Base-by-base conservation (phyloP, 2,888 invertebrate species). In the Globia sparganii region DNA sequence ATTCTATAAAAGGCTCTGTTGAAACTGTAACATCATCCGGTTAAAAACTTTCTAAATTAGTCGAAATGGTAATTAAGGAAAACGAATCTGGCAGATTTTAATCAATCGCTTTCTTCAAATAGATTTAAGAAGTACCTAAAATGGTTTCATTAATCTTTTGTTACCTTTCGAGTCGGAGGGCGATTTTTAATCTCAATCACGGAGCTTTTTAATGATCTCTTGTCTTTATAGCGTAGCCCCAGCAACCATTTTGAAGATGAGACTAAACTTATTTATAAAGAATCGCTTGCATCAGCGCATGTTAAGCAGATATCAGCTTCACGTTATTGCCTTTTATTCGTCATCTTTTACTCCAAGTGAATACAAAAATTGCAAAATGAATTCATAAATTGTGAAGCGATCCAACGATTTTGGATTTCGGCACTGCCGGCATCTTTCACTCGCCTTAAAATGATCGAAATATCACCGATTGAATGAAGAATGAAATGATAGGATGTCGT, bases 101-200 rank as follows among this genome's bases (percentile, higher is more conserved):
- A 80, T 79, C 68, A 66, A 79, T 84, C 31, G 84, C 18, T 75
- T 46, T 61, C 61, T 80, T 68, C 72, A 73, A 74, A 76, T 79
- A 64, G 56, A 70, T 71, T 56, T 68, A 28, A 58, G 67, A 61
- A 62, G 46, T 37, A 65, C 53, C 72, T 71, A 49, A 80, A 64
- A 70, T 59, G 71, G 40, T 43, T 78, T 85, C 70, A 78, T 76
- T 67, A 74, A 71, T 66, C 77, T 67, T 78, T 82, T 67, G 72
- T 80, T 74, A 78, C 72, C 49, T 75, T 76, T 75, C 68, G 34
- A 40, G 37, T 31, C 72, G 71, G 70, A 46, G 69, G 53, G 18
- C 56, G 74, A 43, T 76, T 72, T 81, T 78, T 78, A 85, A 78
- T 86, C 65, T 62, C 31, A 80, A 84, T 70, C 62, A 31, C 62